Base-by-base conservation (phyloP, 2,113 vertebrate species). In the Origma solitaria region DNA sequence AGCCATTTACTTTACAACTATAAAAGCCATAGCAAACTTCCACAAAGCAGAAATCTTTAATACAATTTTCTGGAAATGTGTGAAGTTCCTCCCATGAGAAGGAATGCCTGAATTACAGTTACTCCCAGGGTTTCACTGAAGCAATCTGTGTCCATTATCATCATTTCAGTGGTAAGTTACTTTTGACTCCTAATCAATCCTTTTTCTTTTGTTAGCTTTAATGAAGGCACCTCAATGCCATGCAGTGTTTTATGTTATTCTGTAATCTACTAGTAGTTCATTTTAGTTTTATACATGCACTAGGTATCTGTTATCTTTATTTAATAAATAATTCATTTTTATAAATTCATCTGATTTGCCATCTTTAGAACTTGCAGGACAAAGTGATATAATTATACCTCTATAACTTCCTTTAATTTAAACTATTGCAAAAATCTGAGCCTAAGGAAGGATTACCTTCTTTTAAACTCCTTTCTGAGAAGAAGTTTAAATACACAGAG, bases 81-180 rank as follows among this genome's bases (percentile, higher is more conserved):
- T 40, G 20, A 13, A 24, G 10, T 13, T 49, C 4, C 24, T 57
- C 20, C 16, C 8, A 30, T 30, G 20, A 9, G 4, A 11, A 49
- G 25, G 20, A 31, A 40, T 8, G 24, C 3, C 42, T 65, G 16
- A 13, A 25, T 28, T 51, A 57, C 13, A 35, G 24, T n/a, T 21
- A 30, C 16, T 30, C 15, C 20, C 13, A 42, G 25, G 8, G 9
- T 30, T 76, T 76, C 35, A 50, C 10, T 56, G 35, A 35, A 30
- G 10, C 16, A 75, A 31, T 49, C 30, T 58, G 23, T 23, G 30
- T 50, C 10, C 35, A 12, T 19, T 70, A 42, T 50, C 1, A 1
- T 35, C 0, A 0, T 31, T 75, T 47, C 0, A 0, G 8, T 20
- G 13, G 3, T n/a, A 22, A 56, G 1, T 40, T 75, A n/a, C 50